Percentiles rank a stretch among this genome's conserved stretches.
Conservation (phyloP, 92 coral and sea anemone genomes). For the Phenganax stokvisi region DNA sequence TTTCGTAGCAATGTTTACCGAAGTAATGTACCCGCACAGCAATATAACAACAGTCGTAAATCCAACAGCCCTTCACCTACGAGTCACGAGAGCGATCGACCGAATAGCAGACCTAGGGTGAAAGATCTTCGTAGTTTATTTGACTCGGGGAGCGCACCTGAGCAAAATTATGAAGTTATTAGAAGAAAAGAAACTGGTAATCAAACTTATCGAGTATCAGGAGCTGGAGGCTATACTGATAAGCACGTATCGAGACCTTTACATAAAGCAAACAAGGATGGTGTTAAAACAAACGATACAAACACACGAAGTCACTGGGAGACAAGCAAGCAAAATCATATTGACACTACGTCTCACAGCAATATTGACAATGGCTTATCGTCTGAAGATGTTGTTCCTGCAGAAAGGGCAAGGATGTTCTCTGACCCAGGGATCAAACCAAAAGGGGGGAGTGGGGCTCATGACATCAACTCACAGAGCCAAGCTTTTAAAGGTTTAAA, state of each 20-base stretch:
- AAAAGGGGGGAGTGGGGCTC: not conserved
- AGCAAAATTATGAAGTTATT: not conserved
- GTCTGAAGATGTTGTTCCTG: conserved; percentile 5
- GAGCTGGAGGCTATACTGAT: not conserved
- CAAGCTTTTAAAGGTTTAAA: conserved; percentile 13
- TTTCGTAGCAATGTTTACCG: conserved; percentile 26
- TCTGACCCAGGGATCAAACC: conserved; percentile 21
- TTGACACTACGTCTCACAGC: not conserved
- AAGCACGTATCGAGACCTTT: conserved; percentile 18
- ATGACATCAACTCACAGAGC: not conserved
- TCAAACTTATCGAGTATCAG: not conserved
- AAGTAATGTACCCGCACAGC: conserved; percentile 7
- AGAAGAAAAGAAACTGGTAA: conserved; percentile 11
- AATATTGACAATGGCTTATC: not conserved
- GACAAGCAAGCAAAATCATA: not conserved
- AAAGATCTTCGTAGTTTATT: conserved; percentile 32
- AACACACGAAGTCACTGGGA: not conserved
- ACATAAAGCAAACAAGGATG: conserved; percentile 13
- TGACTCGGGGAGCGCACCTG: conserved; percentile 11
- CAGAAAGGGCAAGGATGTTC: conserved; percentile 22
- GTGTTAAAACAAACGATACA: conserved; percentile 25
- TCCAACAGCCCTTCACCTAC: conserved; percentile 10
- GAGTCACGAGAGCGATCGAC: conserved; percentile 12
- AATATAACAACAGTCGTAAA: conserved; percentile 3
- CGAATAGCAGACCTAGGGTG: conserved; percentile 19